A percentile compares a stretch with the other conserved stretches of the same genome.
phyloP scores from a whole-genome alignment of 1,140 invertebrate genomes.

The Popillia japonica region DNA sequence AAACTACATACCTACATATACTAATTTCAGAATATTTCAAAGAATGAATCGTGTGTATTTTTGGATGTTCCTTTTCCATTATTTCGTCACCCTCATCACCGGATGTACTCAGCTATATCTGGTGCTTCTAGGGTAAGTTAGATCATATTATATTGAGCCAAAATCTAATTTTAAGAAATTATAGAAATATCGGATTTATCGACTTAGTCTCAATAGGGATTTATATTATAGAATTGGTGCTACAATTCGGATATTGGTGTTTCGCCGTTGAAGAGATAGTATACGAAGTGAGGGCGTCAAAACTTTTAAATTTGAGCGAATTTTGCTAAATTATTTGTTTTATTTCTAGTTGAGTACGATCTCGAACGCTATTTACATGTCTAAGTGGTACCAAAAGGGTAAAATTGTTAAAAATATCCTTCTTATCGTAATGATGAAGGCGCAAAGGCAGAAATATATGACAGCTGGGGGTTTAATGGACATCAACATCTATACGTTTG shows the following conservation, averaged over 20 bases:
- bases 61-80: slow-evolving; percentile 17
- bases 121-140: not conserved
- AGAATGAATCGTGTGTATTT: not conserved
- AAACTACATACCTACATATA: no score
- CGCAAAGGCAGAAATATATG: not conserved
- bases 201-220: not conserved
- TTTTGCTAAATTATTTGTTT: no score
- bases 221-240: not conserved
- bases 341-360: not conserved
- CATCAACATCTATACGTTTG: not conserved
- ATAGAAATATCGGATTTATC: not conserved
- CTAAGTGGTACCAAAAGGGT: not conserved
- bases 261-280: not conserved
- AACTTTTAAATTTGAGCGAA: no score
- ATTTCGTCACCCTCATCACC: not conserved
- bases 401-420: not conserved
- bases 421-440: not conserved
- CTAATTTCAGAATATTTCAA: not conserved
- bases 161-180: no score
- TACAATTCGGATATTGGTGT: not conserved
- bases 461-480: not conserved
- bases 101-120: not conserved
- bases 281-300: not conserved
- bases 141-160: no score
- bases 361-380: not conserved